phyloP scores from a whole-genome alignment of 2,113 vertebrate genomes.

The Ictalurus furcatus region DNA sequence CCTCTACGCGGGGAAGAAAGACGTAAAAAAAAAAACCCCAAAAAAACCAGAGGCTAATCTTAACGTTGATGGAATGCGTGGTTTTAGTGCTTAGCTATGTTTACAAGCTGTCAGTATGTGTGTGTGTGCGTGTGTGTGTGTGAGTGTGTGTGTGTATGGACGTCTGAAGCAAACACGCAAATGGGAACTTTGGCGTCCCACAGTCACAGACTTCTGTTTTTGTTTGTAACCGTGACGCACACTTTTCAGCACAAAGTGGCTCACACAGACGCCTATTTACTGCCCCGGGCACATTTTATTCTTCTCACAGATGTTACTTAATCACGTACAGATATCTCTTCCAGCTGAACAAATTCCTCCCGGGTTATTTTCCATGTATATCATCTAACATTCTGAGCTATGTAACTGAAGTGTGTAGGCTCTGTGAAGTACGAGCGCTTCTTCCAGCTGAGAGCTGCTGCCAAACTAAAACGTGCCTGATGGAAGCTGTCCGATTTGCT shows the following conservation, averaged over 20 bases:
- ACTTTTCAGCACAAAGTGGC: not conserved
- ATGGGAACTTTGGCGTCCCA: not conserved
- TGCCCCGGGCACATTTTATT: not conserved
- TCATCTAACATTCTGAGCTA: not conserved
- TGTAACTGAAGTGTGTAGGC: not conserved
- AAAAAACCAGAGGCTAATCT: not conserved
- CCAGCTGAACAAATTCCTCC: not conserved
- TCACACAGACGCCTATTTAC: not conserved
- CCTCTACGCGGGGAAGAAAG: not conserved
- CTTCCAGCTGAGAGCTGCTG: not conserved
- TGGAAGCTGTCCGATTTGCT: not conserved
- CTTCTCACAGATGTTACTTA: not conserved
- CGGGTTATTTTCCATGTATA: not conserved
- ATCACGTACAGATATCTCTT: not conserved
- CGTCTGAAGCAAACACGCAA: not conserved
- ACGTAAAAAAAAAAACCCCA: not conserved
- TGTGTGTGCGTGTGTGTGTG: not conserved
- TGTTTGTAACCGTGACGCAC: not conserved
- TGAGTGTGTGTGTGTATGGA: not conserved
- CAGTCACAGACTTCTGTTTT: not conserved
- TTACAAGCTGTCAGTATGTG: not conserved
- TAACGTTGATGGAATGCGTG: not conserved
- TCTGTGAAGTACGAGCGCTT: not conserved
- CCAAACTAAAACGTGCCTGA: not conserved
- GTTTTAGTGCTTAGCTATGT: slow-evolving; percentile 7